phyloP scores from a whole-genome alignment of 2,888 invertebrate genomes.

The Diaperis boleti region DNA sequence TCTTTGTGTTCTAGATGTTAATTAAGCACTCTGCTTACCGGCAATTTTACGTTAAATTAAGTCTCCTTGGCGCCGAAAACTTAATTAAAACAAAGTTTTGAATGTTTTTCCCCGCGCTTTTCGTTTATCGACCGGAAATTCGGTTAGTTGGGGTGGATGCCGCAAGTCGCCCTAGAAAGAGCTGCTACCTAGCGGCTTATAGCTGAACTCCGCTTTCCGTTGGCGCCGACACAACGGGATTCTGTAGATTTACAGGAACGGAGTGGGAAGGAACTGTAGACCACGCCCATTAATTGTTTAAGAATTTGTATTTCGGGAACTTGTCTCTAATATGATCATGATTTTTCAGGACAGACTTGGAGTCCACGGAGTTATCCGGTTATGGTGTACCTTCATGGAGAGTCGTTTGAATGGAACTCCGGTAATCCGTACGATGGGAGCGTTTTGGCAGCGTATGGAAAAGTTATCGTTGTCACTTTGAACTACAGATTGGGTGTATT shows the following conservation, averaged over 20 bases:
- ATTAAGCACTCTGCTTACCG: constrained; percentile 28
- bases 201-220: constrained; percentile 23
- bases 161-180: constrained; percentile 14
- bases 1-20: constrained; percentile 15
- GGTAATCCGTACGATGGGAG: constrained; percentile 98
- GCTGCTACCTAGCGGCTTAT: constrained; percentile 28
- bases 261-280: background rate
- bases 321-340: background rate
- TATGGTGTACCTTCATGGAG: constrained; percentile 93
- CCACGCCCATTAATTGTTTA: background rate
- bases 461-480: constrained; percentile 86
- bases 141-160: constrained; percentile 7
- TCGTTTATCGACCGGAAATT: constrained; percentile 33
- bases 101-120: constrained; percentile 12
- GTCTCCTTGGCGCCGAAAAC: constrained; percentile 6
- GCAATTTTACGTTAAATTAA: constrained; percentile 31
- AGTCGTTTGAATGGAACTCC: constrained; percentile 96
- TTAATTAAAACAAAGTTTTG: constrained; percentile 18
- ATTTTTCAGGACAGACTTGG: constrained; percentile 42
- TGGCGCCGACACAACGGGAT: background rate
- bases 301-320: background rate
- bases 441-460: constrained; percentile 91
- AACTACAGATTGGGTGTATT: constrained; percentile 87
- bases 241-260: constrained; percentile 11
- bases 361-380: constrained; percentile 79